Percentiles rank a stretch among this genome's conserved stretches.
Evolutionary conservation across 1,140 invertebrate species (phyloP).

Genomic region (Copidosoma floridanum): DNA sequence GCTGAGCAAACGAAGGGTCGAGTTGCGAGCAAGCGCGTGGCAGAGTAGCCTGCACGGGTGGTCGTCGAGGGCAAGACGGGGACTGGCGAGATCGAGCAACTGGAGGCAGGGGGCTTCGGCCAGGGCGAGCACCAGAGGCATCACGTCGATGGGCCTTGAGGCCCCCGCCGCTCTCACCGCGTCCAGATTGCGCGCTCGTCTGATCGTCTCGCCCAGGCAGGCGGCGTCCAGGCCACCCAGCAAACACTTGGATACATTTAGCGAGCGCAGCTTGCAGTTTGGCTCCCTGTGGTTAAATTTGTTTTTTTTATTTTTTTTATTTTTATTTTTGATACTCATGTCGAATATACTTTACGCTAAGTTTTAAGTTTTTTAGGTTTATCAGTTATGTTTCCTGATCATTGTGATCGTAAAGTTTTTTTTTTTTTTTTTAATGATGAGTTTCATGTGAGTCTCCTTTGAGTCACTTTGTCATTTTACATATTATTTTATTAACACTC

Average conservation of each 20-base stretch:
- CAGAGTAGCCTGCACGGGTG: slow-evolving; percentile 58
- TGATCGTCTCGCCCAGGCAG: slow-evolving; percentile 12
- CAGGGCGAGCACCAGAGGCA: slow-evolving; percentile 2
- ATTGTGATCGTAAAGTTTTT: too few species aligned
- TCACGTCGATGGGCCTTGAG: slow-evolving; percentile 5
- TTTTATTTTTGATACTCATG: background rate
- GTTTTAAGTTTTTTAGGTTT: too few species aligned
- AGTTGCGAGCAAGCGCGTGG: slow-evolving; percentile 57
- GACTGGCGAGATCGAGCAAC: slow-evolving; percentile 35
- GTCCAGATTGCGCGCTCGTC: slow-evolving; percentile 4
- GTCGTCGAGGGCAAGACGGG: slow-evolving; percentile 10
- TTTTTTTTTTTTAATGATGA: too few species aligned
- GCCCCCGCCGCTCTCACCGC: slow-evolving; percentile 5
- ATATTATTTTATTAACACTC: too few species aligned
- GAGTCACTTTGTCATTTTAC: too few species aligned
- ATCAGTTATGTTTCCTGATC: too few species aligned
- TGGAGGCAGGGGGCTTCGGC: slow-evolving; percentile 15
- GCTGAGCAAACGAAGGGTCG: slow-evolving; percentile 55
- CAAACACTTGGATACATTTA: slow-evolving; percentile 12
- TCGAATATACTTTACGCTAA: too few species aligned
- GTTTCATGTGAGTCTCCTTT: too few species aligned
- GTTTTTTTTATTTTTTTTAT: background rate
- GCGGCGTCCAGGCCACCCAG: slow-evolving; percentile 9
- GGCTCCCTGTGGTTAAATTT: slow-evolving; percentile 1
- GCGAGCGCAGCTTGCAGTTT: slow-evolving; percentile 16